phyloP scores from a whole-genome alignment of 1,140 invertebrate genomes.

The Elysia chlorotica region DNA sequence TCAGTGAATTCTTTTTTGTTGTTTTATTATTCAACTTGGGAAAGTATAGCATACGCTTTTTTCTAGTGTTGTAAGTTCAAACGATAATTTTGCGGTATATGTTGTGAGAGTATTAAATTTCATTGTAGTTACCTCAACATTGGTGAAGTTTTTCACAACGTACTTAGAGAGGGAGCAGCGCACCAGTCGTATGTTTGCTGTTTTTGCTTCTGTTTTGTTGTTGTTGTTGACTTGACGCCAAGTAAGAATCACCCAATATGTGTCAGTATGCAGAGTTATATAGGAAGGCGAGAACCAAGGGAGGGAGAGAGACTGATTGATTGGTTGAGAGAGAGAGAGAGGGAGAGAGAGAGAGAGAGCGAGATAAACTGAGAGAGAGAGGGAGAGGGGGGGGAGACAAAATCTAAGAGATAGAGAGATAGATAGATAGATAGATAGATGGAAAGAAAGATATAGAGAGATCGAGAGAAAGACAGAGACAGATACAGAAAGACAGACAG shows the following conservation, averaged over 20 bases:
- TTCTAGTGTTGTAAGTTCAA: too few relatives aligned
- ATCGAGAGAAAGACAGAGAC: not conserved
- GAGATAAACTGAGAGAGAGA: not conserved
- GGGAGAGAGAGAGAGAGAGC: not conserved
- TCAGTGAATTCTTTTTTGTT: too few relatives aligned
- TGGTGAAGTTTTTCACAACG: slow-evolving; percentile 12
- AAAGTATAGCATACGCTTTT: too few relatives aligned
- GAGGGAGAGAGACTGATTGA: not conserved
- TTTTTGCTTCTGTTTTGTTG: not conserved
- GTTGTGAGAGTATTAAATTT: too few relatives aligned
- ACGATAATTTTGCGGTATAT: too few relatives aligned
- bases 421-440: too few relatives aligned
- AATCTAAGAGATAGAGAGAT: too few relatives aligned
- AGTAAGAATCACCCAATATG: not conserved
- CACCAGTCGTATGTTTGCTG: not conserved
- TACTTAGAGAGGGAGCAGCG: not conserved
- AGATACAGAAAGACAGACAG: not conserved
- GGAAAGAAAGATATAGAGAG: not conserved
- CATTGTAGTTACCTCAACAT: too few relatives aligned
- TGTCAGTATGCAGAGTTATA: not conserved
- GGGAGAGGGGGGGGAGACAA: not conserved
- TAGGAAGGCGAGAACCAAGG: not conserved
- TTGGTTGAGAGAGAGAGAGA: not conserved
- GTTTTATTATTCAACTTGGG: too few relatives aligned
- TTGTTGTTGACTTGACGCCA: not conserved